Conservation (phyloP, 2,113 vertebrate species). For the Labeo rohita region DNA sequence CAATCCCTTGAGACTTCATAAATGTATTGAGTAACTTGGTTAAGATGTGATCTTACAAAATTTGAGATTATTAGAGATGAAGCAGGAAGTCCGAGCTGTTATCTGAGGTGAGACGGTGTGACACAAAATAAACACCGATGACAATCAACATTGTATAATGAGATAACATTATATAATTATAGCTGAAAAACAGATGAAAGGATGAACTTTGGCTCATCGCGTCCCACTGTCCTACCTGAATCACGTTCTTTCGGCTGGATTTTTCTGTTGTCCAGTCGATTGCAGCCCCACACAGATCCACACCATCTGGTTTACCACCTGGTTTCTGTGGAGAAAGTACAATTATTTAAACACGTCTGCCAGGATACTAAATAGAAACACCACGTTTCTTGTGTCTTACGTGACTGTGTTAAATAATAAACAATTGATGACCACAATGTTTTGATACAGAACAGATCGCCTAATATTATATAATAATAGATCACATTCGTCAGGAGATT, state of each 20-base stretch:
- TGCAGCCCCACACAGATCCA: conserved; percentile 82
- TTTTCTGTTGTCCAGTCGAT: conserved; percentile 87
- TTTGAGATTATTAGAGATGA: background rate
- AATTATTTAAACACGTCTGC: background rate
- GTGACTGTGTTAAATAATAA: conserved; percentile 8
- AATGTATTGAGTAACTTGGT: conserved; percentile 2
- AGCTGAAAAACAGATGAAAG: background rate
- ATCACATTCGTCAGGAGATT: background rate
- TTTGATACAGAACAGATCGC: background rate
- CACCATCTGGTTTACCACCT: conserved; percentile 78
- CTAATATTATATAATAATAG: background rate
- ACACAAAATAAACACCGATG: background rate
- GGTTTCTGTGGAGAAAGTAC: conserved; percentile 74
- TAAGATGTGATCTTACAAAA: conserved; percentile 16
- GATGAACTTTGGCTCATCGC: background rate
- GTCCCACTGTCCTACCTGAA: conserved; percentile 79
- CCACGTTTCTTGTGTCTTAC: conserved; percentile 11
- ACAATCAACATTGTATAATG: background rate
- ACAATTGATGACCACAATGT: background rate
- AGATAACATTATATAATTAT: background rate
- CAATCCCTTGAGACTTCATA: conserved; percentile 27
- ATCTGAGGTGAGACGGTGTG: background rate
- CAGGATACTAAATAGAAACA: conserved; percentile 15
- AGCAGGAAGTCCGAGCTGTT: background rate
- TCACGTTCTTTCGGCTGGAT: conserved; percentile 87